These are phyloP conservation scores for Copsychus sechellarum DNA, from an alignment of 2,113 vertebrate genomes.

Conservation along the genomic window DNA sequence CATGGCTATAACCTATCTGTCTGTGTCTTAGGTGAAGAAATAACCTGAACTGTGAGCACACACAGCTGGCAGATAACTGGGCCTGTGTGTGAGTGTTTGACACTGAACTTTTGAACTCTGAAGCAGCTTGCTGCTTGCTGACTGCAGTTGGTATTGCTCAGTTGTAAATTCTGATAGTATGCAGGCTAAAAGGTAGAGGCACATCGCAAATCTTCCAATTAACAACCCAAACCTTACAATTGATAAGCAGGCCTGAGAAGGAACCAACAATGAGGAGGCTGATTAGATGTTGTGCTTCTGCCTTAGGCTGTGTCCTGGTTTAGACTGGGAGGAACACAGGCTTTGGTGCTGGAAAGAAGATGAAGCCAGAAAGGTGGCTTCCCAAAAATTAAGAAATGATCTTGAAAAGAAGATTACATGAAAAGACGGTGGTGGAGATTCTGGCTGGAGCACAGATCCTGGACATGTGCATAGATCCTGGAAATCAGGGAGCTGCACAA, in stretches of 20 bases:
- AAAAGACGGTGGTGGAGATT: neutral
- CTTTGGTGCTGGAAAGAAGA: neutral
- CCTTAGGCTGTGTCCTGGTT: neutral
- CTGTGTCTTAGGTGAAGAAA: slow-evolving; percentile 1
- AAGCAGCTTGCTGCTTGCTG: neutral
- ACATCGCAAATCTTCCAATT: neutral
- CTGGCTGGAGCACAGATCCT: neutral
- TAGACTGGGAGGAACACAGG: neutral
- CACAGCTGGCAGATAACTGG: neutral
- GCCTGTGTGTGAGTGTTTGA: neutral
- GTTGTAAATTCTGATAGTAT: neutral
- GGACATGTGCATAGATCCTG: neutral
- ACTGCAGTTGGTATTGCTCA: rapidly evolving
- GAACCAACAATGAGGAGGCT: neutral
- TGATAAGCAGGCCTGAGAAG: neutral
- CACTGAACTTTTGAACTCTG: neutral
- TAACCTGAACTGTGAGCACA: neutral
- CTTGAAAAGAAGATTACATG: neutral
- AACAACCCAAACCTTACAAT: neutral
- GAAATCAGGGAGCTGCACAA: neutral
- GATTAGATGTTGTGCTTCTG: neutral
- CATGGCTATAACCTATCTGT: neutral
- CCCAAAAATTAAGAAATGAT: neutral
- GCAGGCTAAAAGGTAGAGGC: neutral
- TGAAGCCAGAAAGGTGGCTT: neutral